phyloP scores from a whole-genome alignment of 92 coral and sea anemone species.

The Micromussa lordhowensis region DNA sequence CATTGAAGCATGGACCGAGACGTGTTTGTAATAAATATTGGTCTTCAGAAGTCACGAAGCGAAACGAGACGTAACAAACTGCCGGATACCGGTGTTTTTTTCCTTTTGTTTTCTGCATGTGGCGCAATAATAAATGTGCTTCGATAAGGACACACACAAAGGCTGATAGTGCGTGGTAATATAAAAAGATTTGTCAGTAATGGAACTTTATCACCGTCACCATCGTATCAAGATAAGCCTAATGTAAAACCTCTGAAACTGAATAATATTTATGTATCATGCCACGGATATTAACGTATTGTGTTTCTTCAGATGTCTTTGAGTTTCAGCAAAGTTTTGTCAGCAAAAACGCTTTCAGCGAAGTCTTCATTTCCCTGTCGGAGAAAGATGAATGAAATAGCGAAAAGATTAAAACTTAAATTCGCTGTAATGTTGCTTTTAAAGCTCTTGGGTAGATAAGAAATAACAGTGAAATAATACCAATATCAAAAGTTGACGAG shows the following conservation, averaged over 20 bases:
- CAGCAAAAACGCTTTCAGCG: too few species aligned
- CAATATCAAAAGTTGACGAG: background rate
- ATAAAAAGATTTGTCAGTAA: background rate
- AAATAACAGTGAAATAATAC: background rate
- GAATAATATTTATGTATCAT: background rate
- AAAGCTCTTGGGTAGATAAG: background rate
- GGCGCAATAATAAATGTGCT: background rate
- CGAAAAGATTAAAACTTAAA: background rate
- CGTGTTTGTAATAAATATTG: background rate
- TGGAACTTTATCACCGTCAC: background rate
- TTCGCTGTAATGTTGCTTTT: background rate
- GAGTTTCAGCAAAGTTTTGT: background rate
- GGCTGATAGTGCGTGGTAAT: background rate
- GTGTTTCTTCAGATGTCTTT: background rate
- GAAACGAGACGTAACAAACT: constrained; percentile 6
- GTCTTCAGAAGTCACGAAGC: background rate
- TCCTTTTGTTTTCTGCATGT: background rate
- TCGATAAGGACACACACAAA: background rate
- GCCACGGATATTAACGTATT: background rate
- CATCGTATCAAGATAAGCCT: background rate
- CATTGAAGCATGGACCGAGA: background rate
- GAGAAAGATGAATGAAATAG: background rate
- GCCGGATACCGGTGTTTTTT: background rate
- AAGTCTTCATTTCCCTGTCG: too few species aligned
- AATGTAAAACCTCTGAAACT: background rate